These are phyloP conservation scores for Vireo altiloquus DNA, from an alignment of 2,113 vertebrate genomes.

Conservation along the genomic window DNA sequence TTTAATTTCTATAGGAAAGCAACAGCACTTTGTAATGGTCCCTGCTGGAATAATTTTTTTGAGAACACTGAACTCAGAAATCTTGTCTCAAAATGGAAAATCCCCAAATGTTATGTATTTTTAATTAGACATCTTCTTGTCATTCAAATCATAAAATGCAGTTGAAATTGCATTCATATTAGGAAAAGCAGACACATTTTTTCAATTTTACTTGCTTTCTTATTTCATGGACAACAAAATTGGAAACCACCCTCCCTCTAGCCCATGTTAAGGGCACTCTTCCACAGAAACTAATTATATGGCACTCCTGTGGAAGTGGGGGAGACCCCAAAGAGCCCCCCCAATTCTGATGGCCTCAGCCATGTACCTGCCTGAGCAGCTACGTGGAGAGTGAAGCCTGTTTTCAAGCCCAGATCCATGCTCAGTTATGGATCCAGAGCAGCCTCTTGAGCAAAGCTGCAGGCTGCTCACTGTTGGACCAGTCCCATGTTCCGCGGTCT, in stretches of 20 bases:
- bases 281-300: background rate
- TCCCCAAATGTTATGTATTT: background rate
- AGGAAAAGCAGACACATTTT: background rate
- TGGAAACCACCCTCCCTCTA: background rate
- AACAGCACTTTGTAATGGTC: background rate
- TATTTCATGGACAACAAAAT: background rate
- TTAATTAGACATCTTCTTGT: background rate
- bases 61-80: background rate
- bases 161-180: background rate
- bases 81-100: background rate
- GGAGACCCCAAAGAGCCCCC: background rate
- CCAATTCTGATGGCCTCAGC: background rate
- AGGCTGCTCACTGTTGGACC: background rate
- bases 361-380: background rate
- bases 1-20: background rate
- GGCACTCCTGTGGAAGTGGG: background rate
- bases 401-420: background rate
- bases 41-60: background rate
- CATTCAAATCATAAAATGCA: background rate
- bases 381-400: background rate
- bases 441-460: background rate
- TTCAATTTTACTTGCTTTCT: background rate
- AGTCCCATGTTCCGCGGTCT: background rate
- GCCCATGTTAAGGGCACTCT: accelerated
- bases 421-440: background rate